These are phyloP conservation scores for Dasypogon diadema DNA, from an alignment of 2,888 invertebrate genomes.

Conservation along the genomic window DNA sequence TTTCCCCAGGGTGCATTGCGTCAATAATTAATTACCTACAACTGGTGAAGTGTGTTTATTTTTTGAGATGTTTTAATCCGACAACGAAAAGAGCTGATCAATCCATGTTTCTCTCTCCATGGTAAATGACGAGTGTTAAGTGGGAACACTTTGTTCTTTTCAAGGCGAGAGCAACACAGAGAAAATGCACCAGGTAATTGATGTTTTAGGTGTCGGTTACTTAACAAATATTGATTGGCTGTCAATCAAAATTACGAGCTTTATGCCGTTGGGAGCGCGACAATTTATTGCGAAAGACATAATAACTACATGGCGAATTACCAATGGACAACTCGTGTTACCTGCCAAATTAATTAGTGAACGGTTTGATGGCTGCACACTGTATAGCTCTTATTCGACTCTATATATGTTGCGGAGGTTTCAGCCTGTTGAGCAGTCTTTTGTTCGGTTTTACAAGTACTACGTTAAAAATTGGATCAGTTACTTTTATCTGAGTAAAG, in stretches of 20 bases:
- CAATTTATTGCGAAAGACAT: background rate
- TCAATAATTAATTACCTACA: constrained; percentile 29
- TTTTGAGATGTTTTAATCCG: too few species aligned
- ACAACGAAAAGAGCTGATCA: background rate
- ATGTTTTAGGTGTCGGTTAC: constrained; percentile 34
- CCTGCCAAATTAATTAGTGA: constrained; percentile 23
- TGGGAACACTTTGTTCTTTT: background rate
- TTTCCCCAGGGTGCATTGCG: constrained; percentile 26
- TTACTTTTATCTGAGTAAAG: too few species aligned
- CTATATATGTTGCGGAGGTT: too few species aligned
- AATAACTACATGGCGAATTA: background rate
- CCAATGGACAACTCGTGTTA: constrained; percentile 11
- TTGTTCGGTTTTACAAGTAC: too few species aligned
- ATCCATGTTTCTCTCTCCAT: background rate
- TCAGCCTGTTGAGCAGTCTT: too few species aligned
- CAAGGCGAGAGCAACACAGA: background rate
- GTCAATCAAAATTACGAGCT: constrained; percentile 32
- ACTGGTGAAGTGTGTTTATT: background rate
- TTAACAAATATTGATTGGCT: constrained; percentile 41
- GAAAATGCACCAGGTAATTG: constrained; percentile 1
- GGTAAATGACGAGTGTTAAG: background rate
- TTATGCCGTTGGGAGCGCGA: background rate
- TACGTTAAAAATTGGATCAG: too few species aligned
- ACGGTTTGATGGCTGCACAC: constrained; percentile 2
- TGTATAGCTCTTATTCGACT: too few species aligned